Evolutionary conservation across 2,888 invertebrate genomes (phyloP), one percentile per base, ranked within the genome.

Genomic region (Nasonovia ribisnigri): DNA sequence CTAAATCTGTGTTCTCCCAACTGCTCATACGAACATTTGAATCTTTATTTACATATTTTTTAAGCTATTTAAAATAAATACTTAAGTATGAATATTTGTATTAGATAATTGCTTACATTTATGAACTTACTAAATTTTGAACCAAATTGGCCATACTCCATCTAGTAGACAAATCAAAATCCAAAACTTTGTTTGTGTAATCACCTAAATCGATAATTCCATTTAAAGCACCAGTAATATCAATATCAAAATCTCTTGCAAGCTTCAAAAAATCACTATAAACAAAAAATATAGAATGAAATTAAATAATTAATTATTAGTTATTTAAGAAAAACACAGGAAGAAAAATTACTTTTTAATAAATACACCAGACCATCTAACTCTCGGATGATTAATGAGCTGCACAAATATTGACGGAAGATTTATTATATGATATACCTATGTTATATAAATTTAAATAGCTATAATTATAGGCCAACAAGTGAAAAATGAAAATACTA

Each of bases 111-210:
- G 2, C 29, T 20, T 90, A 48, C 1, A 0, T 13, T 77, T 16
- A 57, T 26, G 1, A 60, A 88, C 95, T 95, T 95, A 97, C 97
- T 95, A 97, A 95, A 95, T 96, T 96, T 94, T 96, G 96, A 11
- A 97, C 96, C 92, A 97, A 95, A 94, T 96, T 96, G 95, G 96
- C 96, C 95, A 97, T 96, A 95, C 97, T 97, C 97, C 97, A 97
- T 90, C 96, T 96, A 54, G 96, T 96, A 36, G 96, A 96, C 54
- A 54, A 60, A n/a, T 93, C 93, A 51, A 96, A 95, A 91, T 96
- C 96, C 77, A 96, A 96, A 29, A 96, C 95, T 94, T 95, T 95
- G 95, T 97, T 97, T 57, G 97, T 96, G 95, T 96, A 96, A 8
- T 96, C 95, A 36, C 97, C 96, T 94, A 96, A 96, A 95, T 97